Evolutionary conservation across 2,888 invertebrate genomes (phyloP).

Genomic region (Empis livida): DNA sequence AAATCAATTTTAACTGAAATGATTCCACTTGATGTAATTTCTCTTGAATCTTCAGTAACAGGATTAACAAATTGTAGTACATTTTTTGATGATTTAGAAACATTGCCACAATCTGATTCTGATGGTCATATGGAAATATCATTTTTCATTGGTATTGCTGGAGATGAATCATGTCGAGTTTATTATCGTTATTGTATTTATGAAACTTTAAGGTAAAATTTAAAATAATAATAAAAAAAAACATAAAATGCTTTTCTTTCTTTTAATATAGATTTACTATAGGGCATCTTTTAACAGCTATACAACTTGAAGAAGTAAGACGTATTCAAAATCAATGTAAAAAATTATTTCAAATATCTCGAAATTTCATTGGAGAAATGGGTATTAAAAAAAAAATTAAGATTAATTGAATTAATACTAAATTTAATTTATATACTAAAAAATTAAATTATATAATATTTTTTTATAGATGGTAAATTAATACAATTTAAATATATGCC

Average conservation of each 20-base stretch:
- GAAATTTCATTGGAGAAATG: conserved; percentile 38
- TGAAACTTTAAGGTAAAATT: conserved; percentile 13
- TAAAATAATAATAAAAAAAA: no score
- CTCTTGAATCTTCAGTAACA: no score
- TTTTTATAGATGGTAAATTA: no score
- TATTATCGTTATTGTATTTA: conserved; percentile 11
- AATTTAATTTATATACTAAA: no score
- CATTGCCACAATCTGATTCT: no score
- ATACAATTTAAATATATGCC: no score
- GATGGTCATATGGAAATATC: conserved; percentile 8
- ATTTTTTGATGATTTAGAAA: no score
- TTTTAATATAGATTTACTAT: conserved; percentile 9
- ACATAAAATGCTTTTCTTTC: no score
- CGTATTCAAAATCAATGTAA: conserved; percentile 47
- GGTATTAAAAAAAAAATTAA: conserved; percentile 5
- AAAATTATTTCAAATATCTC: conserved; percentile 52
- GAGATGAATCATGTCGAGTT: conserved; percentile 8
- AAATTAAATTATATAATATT: no score
- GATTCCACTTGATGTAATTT: no score
- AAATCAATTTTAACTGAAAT: conserved; percentile 2
- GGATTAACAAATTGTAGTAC: no score
- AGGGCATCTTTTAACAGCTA: conserved; percentile 43
- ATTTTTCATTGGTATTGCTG: conserved; percentile 14
- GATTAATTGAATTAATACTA: no score
- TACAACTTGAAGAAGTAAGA: conserved; percentile 49